Evolutionary conservation across 2,888 invertebrate genomes (phyloP).

Genomic region (Brassicogethes aeneus): DNA sequence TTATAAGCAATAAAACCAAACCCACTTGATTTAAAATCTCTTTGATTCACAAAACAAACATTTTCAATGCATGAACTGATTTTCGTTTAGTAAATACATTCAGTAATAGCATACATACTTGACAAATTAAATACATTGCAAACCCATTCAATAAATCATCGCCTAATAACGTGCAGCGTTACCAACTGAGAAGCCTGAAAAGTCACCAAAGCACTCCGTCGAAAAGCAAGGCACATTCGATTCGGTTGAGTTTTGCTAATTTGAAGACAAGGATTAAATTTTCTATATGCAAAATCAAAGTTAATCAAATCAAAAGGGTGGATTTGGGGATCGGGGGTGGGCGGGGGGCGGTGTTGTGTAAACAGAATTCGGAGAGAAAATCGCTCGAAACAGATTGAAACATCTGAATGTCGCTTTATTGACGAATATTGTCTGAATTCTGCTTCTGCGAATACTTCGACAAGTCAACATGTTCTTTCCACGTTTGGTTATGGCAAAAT

Average conservation of each 20-base stretch:
- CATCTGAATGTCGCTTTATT: background rate
- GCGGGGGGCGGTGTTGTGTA: background rate
- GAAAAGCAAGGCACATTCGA: background rate
- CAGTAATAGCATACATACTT: no score
- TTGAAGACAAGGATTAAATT: conserved; percentile 3
- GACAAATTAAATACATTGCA: no score
- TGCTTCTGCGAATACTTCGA: background rate
- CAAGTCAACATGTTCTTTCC: background rate
- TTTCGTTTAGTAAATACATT: no score
- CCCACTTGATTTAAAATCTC: no score
- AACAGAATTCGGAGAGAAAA: no score
- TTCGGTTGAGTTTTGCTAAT: background rate
- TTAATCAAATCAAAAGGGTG: conserved; percentile 2
- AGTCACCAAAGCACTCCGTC: no score
- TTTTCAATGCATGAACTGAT: no score
- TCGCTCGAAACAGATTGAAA: conserved; percentile 1
- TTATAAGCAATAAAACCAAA: no score
- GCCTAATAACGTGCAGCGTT: no score
- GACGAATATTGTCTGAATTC: background rate
- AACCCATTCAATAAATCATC: no score
- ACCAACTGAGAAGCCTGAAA: no score
- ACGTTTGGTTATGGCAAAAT: background rate
- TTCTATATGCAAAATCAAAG: conserved; percentile 4
- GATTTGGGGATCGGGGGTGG: background rate
- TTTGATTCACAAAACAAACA: no score